Base-by-base conservation (phyloP, 2,113 vertebrate genomes). In the Nothobranchius furzeri region DNA sequence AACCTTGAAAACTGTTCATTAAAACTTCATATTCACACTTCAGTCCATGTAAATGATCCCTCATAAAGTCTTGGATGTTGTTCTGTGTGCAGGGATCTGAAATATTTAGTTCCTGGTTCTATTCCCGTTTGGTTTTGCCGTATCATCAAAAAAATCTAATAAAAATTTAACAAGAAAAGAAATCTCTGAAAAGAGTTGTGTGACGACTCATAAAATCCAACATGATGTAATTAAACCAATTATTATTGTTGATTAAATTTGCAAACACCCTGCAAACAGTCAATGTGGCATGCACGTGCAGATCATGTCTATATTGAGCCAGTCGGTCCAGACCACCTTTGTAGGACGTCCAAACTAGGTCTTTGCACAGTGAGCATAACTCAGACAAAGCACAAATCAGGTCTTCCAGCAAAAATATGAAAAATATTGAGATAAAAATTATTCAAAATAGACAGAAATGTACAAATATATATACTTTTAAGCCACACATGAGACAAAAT, bases 21-120 rank as follows among this genome's bases (percentile, higher is more conserved):
- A 24, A 50, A 20, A 37, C 47, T 20, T 50, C 6, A n/a, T 50
- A n/a, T 49, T 62, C 12, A 51, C 35, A 40, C 68, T 45, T 63
- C 12, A 35, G 20, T 49, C 9, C 52, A 3, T 36, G 15, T 45
- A 1, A 56, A 4, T 11, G 43, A 62, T 51, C 45, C 45, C 10
- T 63, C 15, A 15, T 12, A 17, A 15, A 15, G 7, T 57, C 15
- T 17, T 37, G 1, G 35, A 36, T 9, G 30, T 35, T 46, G 1
- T 4, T 55, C 43, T 30, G 15, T 20, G 14, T 11, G 11, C 35
- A 43, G 3, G 2, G n/a, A n/a, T 64, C 7, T 63, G 10, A 47
- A 25, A 59, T 24, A 45, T 10, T 30, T 35, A 17, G 2, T 17
- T 11, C 11, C 15, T 40, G 35, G 9, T 6, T 42, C 9, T 20